phyloP scores from a whole-genome alignment of 2,113 vertebrate species.

The Coturnix japonica region DNA sequence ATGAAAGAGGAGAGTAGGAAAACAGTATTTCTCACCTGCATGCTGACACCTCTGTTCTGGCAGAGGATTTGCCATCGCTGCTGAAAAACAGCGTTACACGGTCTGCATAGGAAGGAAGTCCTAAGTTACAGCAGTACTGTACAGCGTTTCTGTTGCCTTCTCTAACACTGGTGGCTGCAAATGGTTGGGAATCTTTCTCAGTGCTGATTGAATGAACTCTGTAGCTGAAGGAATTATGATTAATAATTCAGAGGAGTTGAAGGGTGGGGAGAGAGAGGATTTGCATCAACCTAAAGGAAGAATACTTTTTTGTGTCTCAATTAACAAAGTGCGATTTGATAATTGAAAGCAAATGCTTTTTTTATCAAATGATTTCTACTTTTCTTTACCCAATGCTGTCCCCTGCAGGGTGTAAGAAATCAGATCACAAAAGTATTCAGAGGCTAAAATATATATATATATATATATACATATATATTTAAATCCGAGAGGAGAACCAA shows the following conservation, averaged over 20 bases:
- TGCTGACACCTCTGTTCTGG: constrained; percentile 77
- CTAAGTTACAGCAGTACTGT: constrained; percentile 69
- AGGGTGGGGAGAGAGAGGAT: not conserved
- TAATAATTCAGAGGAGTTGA: constrained; percentile 64
- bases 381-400: constrained; percentile 85
- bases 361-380: constrained; percentile 76
- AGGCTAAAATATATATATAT: not conserved
- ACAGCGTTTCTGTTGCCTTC: constrained; percentile 69
- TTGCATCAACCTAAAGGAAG: not conserved
- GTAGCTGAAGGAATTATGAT: constrained; percentile 68
- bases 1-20: constrained; percentile 73
- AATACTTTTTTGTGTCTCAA: constrained; percentile 70
- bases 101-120: constrained; percentile 74
- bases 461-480: not conserved
- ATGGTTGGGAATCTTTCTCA: constrained; percentile 31
- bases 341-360: constrained; percentile 81
- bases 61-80: constrained; percentile 68
- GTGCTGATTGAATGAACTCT: not conserved
- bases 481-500: not conserved
- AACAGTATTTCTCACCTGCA: constrained; percentile 47
- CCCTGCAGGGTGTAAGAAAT: constrained; percentile 84
- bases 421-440: constrained; percentile 65
- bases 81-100: constrained; percentile 70
- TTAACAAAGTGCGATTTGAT: constrained; percentile 79
- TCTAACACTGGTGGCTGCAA: constrained; percentile 48